A percentile compares a stretch with the other conserved stretches of the same genome.
phyloP scores from a whole-genome alignment of 2,797 vertebrate species.

The Erithacus rubecula region DNA sequence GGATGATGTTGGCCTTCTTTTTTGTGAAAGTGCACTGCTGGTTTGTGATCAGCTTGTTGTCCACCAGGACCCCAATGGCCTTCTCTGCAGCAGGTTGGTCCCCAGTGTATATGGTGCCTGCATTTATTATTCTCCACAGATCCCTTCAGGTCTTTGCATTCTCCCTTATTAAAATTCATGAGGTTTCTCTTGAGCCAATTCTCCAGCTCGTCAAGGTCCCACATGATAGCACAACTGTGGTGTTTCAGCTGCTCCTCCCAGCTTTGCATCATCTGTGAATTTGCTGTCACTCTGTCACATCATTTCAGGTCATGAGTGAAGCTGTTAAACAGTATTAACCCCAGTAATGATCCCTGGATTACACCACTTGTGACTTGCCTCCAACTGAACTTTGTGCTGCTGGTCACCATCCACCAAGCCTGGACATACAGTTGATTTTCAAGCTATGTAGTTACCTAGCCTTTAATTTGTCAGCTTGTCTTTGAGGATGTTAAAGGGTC shows the following conservation, averaged over 20 bases:
- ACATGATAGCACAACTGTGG: background rate
- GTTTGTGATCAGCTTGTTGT: background rate
- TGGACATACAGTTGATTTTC: background rate
- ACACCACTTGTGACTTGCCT: background rate
- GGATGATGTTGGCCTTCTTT: background rate
- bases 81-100: background rate
- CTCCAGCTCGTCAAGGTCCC: background rate
- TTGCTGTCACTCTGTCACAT: background rate
- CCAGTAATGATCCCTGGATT: background rate
- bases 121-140: background rate
- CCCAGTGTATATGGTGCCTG: background rate
- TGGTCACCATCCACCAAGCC: background rate
- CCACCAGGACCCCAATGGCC: background rate
- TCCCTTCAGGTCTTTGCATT: background rate
- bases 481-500: background rate
- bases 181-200: background rate
- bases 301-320: background rate
- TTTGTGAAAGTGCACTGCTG: background rate
- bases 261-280: background rate
- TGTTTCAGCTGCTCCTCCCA: background rate
- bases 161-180: background rate
- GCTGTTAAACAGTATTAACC: background rate
- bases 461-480: background rate
- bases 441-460: background rate
- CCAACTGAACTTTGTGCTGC: background rate